Evolutionary conservation across 1,140 invertebrate genomes (phyloP), one percentile per base, ranked within the genome.

Genomic region (Drosophila serrata): DNA sequence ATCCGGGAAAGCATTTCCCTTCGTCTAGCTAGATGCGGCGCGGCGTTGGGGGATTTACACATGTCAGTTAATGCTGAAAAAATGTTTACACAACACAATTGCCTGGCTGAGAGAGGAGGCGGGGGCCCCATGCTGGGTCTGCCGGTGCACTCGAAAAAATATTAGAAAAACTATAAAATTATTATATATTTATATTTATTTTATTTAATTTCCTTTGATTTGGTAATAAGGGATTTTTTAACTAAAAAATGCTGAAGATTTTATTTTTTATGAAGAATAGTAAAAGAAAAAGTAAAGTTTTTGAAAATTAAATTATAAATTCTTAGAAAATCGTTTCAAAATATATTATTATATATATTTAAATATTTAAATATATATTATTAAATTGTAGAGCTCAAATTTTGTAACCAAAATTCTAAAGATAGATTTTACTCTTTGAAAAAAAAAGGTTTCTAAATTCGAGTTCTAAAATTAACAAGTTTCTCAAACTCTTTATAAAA

Each of bases 71-170:
- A 88, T 87, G 84, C 84, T 88, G 76, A 84, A 87, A 87, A 87
- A 87, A 87, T 87, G 84, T 87, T 87, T 87, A 87, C 84, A 87
- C 84, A 87, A 87, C 84, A 87, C 84, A 87, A 87, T 87, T 88
- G 84, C 84, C 79, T 62, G 60, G 49, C 45, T 31, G 33, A 31
- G 39, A 22, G 33, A 31, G 15, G 9, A 43, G 46, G 53, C 11
- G 2, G 33, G 27, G 58, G 33, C 29, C 19, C 9, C 15, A 48
- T 17, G 40, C 43, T 29, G 29, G 49, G 80, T 59, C 43, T 24
- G 37, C 17, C 19, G 58, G 49, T 24, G 40, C 61, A 73, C 67
- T 17, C n/a, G 3, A 43, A 43, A 64, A 33, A 68, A 35, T 27
- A 40, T 6, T 6, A n/a, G 0, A 24, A 45, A 3, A 46, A 4